Evolutionary conservation across 2,888 invertebrate species (phyloP), one percentile per base, ranked within the genome.

Genomic region (Meteorus colon): DNA sequence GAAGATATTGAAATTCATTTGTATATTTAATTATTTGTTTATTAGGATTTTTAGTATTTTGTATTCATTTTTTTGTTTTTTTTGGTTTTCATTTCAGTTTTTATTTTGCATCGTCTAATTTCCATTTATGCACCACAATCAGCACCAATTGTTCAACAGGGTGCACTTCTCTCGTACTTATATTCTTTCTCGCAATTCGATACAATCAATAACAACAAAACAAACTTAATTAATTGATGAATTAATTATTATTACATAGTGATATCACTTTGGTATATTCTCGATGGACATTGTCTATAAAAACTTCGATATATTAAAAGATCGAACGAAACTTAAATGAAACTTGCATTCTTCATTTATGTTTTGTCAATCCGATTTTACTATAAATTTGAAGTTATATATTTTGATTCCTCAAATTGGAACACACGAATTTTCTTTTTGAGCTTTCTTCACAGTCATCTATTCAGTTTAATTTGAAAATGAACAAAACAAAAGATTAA

Each of bases 81-180:
- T 55, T 63, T 45, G 19, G 68, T 48, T 48, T 14, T 63, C 14
- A 29, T 34, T 31, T 31, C 16, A 59, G 34, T 68, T 41, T 73
- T 69, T 60, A 55, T 73, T 48, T n/a, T 4, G 69, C 55, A 27
- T 72, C 41, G 55, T 51, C 75, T 73, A 73, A 67, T 59, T 77
- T 73, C 48, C 16, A n/a, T 37, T 72, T 75, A 78, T 78, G 80
- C 80, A 78, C 80, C 78, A 80, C 72, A 78, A 74, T 77, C 78
- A 80, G 80, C 80, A 80, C 80, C 80, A 80, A 77, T 77, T 69
- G 59, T 74, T 74, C 77, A 31, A 78, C 66, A 72, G 70, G 69
- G 10, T 34, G 37, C 19, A 1, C 55, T 55, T 8, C 12, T 55
- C 19, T 55, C 24, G 48, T n/a, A 48, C 4, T 48, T 16, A 48